Percentiles rank a stretch among this genome's conserved stretches.
phyloP scores from a whole-genome alignment of 2,113 vertebrate species.

The Carassius gibelio region DNA sequence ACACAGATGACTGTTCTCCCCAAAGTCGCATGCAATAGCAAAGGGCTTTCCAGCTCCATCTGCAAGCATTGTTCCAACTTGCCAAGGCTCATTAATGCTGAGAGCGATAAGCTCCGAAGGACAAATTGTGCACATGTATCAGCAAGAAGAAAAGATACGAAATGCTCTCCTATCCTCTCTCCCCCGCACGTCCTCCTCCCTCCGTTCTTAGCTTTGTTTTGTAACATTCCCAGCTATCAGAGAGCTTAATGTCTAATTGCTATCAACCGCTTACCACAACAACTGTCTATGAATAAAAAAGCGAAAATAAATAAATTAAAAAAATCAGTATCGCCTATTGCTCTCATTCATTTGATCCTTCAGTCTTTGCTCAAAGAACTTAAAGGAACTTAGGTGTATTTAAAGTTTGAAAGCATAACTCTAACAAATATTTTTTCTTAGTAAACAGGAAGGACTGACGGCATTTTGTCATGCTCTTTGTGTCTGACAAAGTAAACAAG shows the following conservation, averaged over 20 bases:
- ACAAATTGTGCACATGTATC: conserved; percentile 78
- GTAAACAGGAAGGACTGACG: conserved; percentile 44
- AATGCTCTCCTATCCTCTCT: conserved; percentile 53
- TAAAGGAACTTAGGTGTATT: conserved; percentile 7
- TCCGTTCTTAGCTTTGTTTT: conserved; percentile 70
- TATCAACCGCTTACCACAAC: conserved; percentile 70
- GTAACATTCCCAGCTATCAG: conserved; percentile 69
- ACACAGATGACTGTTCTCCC: conserved; percentile 68
- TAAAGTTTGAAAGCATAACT: conserved; percentile 37
- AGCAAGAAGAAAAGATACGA: conserved; percentile 63
- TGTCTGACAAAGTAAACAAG: neutral
- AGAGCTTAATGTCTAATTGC: conserved; percentile 70
- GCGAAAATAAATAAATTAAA: neutral
- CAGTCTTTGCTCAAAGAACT: conserved; percentile 50
- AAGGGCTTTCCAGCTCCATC: conserved; percentile 73
- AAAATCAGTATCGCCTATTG: neutral
- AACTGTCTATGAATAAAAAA: conserved; percentile 47
- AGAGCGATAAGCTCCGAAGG: conserved; percentile 79
- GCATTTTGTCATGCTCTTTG: conserved; percentile 43
- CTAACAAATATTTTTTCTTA: no score
- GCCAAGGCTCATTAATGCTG: conserved; percentile 80
- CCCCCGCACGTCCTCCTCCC: conserved; percentile 50
- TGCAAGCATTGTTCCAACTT: conserved; percentile 78
- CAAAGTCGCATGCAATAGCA: conserved; percentile 66
- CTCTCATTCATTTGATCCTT: neutral